These are phyloP conservation scores for Thaleichthys pacificus DNA, from an alignment of 2,797 vertebrate genomes.

Conservation along the genomic window DNA sequence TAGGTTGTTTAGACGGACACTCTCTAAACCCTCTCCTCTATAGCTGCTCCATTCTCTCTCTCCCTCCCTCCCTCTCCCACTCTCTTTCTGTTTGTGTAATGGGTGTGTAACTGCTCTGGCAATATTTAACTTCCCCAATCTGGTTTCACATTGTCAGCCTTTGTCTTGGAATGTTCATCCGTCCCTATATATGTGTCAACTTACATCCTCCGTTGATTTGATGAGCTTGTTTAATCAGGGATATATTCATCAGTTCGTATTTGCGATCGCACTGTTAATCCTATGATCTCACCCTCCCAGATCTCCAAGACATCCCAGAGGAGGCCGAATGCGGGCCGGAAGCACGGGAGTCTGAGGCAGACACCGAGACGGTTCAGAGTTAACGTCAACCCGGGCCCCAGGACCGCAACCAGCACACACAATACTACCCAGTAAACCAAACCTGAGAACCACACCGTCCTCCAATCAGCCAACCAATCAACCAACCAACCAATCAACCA, in stretches of 20 bases:
- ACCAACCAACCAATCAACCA: neutral
- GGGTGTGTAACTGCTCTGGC: slow-evolving; percentile 23
- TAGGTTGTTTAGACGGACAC: no score
- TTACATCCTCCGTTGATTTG: neutral
- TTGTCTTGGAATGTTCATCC: slow-evolving; percentile 4
- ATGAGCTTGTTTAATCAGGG: neutral
- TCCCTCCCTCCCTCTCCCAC: neutral
- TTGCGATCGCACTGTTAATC: neutral
- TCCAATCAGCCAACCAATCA: neutral
- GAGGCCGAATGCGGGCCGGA: slow-evolving; percentile 84
- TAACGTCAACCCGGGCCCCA: slow-evolving; percentile 30
- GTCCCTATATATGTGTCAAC: neutral
- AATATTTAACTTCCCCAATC: slow-evolving; percentile 40
- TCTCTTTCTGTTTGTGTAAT: slow-evolving; percentile 35
- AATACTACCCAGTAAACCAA: neutral
- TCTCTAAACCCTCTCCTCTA: neutral
- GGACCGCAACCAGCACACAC: slow-evolving; percentile 2
- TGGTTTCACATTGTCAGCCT: neutral
- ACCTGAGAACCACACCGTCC: neutral
- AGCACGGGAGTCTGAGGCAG: slow-evolving; percentile 63
- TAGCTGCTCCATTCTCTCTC: neutral
- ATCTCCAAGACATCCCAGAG: slow-evolving; percentile 94
- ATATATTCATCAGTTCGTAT: neutral
- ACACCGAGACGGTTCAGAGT: slow-evolving; percentile 31
- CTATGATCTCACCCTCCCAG: slow-evolving; percentile 50